These are phyloP conservation scores for Diorhabda elongata DNA, from an alignment of 1,140 invertebrate species.

Conservation along the genomic window DNA sequence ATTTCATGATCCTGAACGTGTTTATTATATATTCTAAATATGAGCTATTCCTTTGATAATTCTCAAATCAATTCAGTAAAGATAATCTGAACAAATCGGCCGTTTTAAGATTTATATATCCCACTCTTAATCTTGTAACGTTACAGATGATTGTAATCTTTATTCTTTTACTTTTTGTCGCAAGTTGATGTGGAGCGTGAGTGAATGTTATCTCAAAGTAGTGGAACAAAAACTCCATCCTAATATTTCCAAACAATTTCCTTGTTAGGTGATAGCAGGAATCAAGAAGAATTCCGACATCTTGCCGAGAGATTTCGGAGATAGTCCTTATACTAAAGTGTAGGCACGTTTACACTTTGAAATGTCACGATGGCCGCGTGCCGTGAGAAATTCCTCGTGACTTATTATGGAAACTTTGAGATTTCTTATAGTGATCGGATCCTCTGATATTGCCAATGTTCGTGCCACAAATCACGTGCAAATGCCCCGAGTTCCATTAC, in stretches of 20 bases:
- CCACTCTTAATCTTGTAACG: no score
- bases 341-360: slow-evolving; percentile 25
- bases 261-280: background rate
- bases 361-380: slow-evolving; percentile 26
- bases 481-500: slow-evolving; percentile 18
- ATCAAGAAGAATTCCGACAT: background rate
- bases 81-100: no score
- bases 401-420: slow-evolving; percentile 30
- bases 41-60: no score
- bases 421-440: slow-evolving; percentile 23
- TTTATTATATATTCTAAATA: no score
- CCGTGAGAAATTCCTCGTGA: slow-evolving; percentile 29
- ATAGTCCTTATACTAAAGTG: slow-evolving; percentile 18
- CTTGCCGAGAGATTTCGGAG: slow-evolving; percentile 15
- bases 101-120: no score
- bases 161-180: background rate
- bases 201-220: background rate
- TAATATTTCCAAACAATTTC: background rate
- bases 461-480: slow-evolving; percentile 23
- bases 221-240: background rate
- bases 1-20: no score
- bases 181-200: background rate
- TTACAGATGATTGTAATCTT: background rate
- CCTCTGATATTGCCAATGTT: slow-evolving; percentile 19
- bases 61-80: no score